phyloP scores from a whole-genome alignment of 1,140 invertebrate species.

The Tetragonula clypearis region DNA sequence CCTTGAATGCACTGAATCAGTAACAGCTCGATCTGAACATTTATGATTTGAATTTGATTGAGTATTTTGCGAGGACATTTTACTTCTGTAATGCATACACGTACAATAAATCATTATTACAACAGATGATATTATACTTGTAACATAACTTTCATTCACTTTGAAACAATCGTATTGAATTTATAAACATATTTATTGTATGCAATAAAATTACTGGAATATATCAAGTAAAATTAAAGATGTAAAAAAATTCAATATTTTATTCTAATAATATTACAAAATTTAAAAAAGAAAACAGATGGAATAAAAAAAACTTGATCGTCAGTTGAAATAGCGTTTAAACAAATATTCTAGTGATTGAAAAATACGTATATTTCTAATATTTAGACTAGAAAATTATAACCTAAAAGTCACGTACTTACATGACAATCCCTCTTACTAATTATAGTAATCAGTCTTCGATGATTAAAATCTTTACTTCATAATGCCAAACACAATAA shows the following conservation, averaged over 20 bases:
- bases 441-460: background rate
- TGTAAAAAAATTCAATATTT: background rate
- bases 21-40: conserved; percentile 63
- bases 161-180: background rate
- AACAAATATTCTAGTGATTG: background rate
- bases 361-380: background rate
- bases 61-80: conserved; percentile 53
- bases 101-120: background rate
- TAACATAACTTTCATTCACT: background rate
- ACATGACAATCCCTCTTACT: background rate
- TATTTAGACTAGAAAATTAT: conserved; percentile 21
- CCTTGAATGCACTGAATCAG: conserved; percentile 77
- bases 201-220: background rate
- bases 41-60: background rate
- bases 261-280: background rate
- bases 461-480: background rate
- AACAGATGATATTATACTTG: background rate
- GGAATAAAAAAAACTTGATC: background rate
- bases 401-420: conserved; percentile 23
- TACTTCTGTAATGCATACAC: conserved; percentile 44
- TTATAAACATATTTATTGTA: background rate
- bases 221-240: background rate
- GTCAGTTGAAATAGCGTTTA: no score
- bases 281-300: background rate
- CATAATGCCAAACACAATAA: background rate